These are phyloP conservation scores for Pseudanteris insignis DNA, from an alignment of 2,888 invertebrate species.

Conservation along the genomic window DNA sequence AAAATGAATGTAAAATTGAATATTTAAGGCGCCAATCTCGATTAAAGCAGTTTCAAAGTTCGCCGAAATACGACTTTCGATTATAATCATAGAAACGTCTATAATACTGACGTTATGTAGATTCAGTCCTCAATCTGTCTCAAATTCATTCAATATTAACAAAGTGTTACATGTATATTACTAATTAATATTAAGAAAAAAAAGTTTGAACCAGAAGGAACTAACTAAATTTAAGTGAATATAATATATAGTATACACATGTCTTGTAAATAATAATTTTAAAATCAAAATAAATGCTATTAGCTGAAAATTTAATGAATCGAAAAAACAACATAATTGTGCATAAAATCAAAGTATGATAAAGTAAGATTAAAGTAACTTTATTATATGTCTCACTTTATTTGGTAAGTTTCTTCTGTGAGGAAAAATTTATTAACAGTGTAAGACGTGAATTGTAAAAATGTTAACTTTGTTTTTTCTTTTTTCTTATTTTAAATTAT, in stretches of 20 bases:
- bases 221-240: constrained; percentile 7
- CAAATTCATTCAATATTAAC: constrained; percentile 35
- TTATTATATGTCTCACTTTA: constrained; percentile 7
- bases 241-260: constrained; percentile 15
- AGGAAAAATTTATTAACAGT: background rate
- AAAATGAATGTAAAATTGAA: constrained; percentile 8
- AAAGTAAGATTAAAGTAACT: no score
- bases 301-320: constrained; percentile 7
- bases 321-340: constrained; percentile 9
- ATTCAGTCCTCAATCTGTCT: constrained; percentile 38
- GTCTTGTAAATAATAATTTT: background rate
- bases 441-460: background rate
- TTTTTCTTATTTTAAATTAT: background rate
- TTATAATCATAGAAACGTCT: constrained; percentile 28
- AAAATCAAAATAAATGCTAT: background rate
- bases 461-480: background rate
- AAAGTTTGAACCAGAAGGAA: constrained; percentile 17
- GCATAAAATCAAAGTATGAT: no score
- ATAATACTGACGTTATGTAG: constrained; percentile 36
- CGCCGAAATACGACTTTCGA: constrained; percentile 25
- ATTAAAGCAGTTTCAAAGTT: constrained; percentile 24
- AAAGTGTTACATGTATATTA: constrained; percentile 40
- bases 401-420: constrained; percentile 17
- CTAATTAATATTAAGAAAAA: constrained; percentile 21
- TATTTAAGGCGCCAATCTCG: constrained; percentile 23